A percentile compares a stretch with the other conserved stretches of the same genome.
Evolutionary conservation across 2,113 vertebrate species (phyloP).

Genomic region (Ginglymostoma cirratum): DNA sequence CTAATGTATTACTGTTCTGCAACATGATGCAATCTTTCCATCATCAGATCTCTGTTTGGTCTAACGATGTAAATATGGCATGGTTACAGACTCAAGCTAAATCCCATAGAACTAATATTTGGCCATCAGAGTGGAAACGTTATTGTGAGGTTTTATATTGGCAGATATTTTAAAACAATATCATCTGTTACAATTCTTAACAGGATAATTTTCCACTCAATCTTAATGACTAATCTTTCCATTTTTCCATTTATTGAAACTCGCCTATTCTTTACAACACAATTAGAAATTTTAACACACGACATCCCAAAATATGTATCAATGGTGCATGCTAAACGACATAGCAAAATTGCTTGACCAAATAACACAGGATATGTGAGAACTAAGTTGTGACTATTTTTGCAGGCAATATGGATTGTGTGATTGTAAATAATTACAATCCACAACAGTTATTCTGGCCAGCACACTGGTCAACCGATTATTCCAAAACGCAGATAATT

Average conservation of each 20-base stretch:
- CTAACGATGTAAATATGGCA: background rate
- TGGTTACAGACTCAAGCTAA: too few relatives aligned
- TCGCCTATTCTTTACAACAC: background rate
- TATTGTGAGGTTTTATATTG: background rate
- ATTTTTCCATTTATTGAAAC: background rate
- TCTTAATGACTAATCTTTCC: too few relatives aligned
- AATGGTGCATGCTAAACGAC: background rate
- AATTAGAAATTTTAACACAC: background rate
- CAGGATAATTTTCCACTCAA: too few relatives aligned
- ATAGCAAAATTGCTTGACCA: background rate
- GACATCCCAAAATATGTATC: background rate
- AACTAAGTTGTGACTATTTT: background rate
- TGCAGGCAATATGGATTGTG: background rate
- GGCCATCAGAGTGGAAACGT: background rate
- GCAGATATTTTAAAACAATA: background rate
- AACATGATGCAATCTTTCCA: background rate
- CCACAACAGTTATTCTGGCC: background rate
- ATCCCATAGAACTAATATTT: background rate
- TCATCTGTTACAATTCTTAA: background rate
- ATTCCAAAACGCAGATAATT: background rate
- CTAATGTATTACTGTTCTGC: too few relatives aligned
- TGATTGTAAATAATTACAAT: background rate
- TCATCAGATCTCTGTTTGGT: background rate
- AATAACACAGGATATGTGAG: background rate
- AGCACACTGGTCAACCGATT: background rate